Evolutionary conservation across 2,888 invertebrate species (phyloP).

Genomic region (Cantharis rufa): DNA sequence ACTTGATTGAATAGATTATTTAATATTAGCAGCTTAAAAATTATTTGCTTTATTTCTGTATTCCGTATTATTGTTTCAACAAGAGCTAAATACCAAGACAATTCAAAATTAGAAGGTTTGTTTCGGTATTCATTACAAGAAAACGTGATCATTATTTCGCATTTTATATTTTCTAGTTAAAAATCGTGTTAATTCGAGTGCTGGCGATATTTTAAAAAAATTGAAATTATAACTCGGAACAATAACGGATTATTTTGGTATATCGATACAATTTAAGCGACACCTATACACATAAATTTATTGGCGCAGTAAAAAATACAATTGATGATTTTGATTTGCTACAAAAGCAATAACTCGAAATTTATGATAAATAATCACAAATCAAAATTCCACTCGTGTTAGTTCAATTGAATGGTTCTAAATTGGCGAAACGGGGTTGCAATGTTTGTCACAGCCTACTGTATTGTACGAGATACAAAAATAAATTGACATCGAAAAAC

Average conservation of each 20-base stretch:
- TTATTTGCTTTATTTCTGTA: slow-evolving; percentile 47
- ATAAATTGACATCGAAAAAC: slow-evolving; percentile 58
- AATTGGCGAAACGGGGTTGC: slow-evolving; percentile 51
- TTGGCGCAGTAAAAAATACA: neutral
- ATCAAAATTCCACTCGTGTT: slow-evolving; percentile 54
- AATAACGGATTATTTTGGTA: slow-evolving; percentile 2
- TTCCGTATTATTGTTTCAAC: slow-evolving; percentile 36
- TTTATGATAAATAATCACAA: slow-evolving; percentile 50
- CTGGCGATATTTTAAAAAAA: neutral
- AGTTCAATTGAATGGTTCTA: slow-evolving; percentile 52
- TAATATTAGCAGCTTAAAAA: slow-evolving; percentile 47
- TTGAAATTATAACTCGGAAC: slow-evolving; percentile 13
- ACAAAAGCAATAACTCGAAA: slow-evolving; percentile 42
- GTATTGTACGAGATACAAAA: slow-evolving; percentile 54
- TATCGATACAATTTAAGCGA: slow-evolving; percentile 4
- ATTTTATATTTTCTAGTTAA: neutral
- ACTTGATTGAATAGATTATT: slow-evolving; percentile 37
- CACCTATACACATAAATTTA: neutral
- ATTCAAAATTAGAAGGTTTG: slow-evolving; percentile 15
- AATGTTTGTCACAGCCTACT: slow-evolving; percentile 53
- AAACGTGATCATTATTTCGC: neutral
- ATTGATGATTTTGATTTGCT: slow-evolving; percentile 31
- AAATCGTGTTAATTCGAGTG: slow-evolving; percentile 5
- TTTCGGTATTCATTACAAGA: slow-evolving; percentile 1
- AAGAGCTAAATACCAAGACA: slow-evolving; percentile 34